These are phyloP conservation scores for Lethenteron camtschaticum DNA, from an alignment of 2,113 vertebrate genomes.

Conservation along the genomic window DNA sequence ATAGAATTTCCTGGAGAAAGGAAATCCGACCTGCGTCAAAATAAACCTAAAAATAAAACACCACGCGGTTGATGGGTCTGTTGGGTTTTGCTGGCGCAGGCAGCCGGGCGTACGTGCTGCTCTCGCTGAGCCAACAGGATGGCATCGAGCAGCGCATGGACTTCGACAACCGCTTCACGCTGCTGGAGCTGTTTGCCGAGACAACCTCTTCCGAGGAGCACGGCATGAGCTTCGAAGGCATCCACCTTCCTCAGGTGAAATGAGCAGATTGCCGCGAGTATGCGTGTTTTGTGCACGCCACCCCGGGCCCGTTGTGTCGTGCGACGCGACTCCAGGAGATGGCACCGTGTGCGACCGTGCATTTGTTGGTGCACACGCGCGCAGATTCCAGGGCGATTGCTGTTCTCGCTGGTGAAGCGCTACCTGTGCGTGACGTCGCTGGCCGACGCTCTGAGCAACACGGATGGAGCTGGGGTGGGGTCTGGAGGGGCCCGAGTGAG, in stretches of 20 bases:
- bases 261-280: too few relatives aligned
- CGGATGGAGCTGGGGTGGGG: constrained; percentile 17
- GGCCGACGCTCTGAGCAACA: constrained; percentile 48
- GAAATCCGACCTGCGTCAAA: too few relatives aligned
- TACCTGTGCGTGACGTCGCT: constrained; percentile 71
- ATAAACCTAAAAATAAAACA: too few relatives aligned
- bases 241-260: constrained; percentile 55
- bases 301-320: too few relatives aligned
- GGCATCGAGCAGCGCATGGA: constrained; percentile 79
- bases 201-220: constrained; percentile 60
- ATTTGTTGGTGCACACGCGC: too few relatives aligned
- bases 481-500: constrained; percentile 23
- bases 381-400: constrained; percentile 76
- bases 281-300: too few relatives aligned
- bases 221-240: constrained; percentile 64
- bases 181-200: constrained; percentile 81
- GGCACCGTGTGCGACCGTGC: too few relatives aligned
- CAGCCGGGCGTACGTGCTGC: constrained; percentile 49
- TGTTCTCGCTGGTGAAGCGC: constrained; percentile 65
- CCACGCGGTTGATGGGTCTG: not conserved
- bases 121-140: constrained; percentile 81
- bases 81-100: constrained; percentile 22
- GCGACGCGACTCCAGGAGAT: too few relatives aligned
- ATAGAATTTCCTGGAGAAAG: too few relatives aligned
- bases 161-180: constrained; percentile 71